phyloP scores from a whole-genome alignment of 92 coral and sea anemone genomes.

The Micromussa lordhowensis region DNA sequence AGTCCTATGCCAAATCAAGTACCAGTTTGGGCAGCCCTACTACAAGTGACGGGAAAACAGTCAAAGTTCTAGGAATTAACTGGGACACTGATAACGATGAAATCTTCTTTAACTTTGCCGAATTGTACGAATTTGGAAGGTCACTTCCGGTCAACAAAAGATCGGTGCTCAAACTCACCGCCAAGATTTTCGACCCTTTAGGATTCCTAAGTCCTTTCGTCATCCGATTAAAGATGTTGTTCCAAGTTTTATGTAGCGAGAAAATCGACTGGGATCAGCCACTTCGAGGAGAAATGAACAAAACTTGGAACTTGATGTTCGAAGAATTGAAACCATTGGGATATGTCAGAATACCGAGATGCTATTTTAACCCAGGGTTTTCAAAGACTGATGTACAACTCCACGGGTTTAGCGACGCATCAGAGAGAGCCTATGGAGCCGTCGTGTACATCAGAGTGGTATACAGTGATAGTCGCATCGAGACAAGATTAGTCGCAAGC shows the following conservation, averaged over 20 bases:
- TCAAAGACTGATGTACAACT: not conserved
- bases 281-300: constrained; percentile 14
- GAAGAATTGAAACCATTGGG: not conserved
- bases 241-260: constrained; percentile 14
- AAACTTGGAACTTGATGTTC: not conserved
- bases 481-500: not conserved
- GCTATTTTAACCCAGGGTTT: not conserved
- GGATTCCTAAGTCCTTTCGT: constrained; percentile 14
- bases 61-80: constrained; percentile 45
- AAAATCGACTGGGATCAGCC: constrained; percentile 23
- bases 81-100: constrained; percentile 48
- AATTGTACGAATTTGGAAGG: constrained; percentile 40
- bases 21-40: not conserved
- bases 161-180: too few species aligned
- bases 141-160: too few species aligned
- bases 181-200: constrained; percentile 20
- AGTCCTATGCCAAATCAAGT: constrained; percentile 15
- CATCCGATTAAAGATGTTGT: constrained; percentile 1
- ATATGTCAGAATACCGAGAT: not conserved
- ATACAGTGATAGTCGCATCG: not conserved
- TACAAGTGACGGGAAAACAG: not conserved
- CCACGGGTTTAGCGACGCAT: not conserved
- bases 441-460: not conserved
- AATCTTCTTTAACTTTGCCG: constrained; percentile 38
- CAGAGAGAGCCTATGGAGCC: not conserved